Evolutionary conservation across 2,797 vertebrate species (phyloP).

Genomic region (Myotis myotis): DNA sequence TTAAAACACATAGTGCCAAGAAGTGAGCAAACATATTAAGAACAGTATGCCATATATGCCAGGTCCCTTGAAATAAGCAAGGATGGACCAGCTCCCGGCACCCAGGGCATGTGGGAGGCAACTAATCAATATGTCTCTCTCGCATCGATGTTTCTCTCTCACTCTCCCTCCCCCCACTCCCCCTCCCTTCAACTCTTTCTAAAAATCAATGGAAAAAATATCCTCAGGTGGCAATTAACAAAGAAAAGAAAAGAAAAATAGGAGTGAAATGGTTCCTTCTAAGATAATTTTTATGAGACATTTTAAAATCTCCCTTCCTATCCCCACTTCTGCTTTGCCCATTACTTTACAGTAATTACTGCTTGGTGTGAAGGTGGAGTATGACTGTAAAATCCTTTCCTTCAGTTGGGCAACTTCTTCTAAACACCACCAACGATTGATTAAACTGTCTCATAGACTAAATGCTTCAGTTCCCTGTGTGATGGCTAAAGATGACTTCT

Average conservation of each 20-base stretch:
- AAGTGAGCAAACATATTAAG: no score
- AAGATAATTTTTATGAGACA: not conserved
- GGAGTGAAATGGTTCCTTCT: not conserved
- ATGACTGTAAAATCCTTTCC: slow-evolving; percentile 5
- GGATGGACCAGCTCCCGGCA: no score
- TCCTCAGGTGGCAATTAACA: no score
- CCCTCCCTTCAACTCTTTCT: no score
- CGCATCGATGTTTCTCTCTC: no score
- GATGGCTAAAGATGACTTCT: not conserved
- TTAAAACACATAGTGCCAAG: no score
- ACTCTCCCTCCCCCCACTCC: no score
- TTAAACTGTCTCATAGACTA: not conserved
- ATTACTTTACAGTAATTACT: slow-evolving; percentile 33
- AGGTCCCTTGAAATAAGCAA: no score
- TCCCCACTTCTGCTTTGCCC: not conserved
- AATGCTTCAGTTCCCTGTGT: not conserved
- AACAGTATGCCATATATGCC: no score
- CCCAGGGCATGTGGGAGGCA: no score
- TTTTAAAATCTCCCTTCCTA: not conserved
- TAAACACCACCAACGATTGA: not conserved
- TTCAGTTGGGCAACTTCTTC: not conserved
- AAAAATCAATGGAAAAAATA: no score
- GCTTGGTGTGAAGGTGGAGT: slow-evolving; percentile 4
- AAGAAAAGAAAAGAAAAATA: not conserved
- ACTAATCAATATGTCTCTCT: no score